Evolutionary conservation across 1,140 invertebrate genomes (phyloP), one percentile per base, ranked within the genome.

Genomic region (Periplaneta americana): DNA sequence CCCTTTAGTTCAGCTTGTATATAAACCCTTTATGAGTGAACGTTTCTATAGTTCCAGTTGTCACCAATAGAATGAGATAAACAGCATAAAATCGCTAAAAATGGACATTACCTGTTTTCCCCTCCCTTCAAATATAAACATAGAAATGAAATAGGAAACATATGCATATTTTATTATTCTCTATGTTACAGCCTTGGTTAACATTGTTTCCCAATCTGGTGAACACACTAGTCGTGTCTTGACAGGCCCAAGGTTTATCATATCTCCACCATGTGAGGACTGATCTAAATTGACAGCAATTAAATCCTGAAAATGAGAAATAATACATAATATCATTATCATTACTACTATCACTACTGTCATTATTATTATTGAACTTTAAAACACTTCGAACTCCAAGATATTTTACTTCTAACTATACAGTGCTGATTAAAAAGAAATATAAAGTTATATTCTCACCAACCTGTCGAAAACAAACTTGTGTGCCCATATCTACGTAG

Each of bases 401-500:
- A 39, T 4, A 39, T 39, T 39, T 39, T 15, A 39, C 18, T 17
- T 39, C 2, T 15, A 17, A 39, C 18, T 39, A 39, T 39, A 17
- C 11, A 39, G n/a, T n/a, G n/a, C n/a, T n/a, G n/a, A n/a, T n/a
- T n/a, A n/a, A 39, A 15, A 39, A 39, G 37, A 39, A 39, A 39
- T 39, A 39, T 15, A 48, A 15, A 48, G 39, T 22, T 15, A 48
- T 48, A 39, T 11, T 39, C 11, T 39, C 37, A 48, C 22, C 66
- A 37, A 85, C 86, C 84, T 85, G 85, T 78, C 87, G 81, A 79
- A 89, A 89, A 31, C 87, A 87, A 33, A 88, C 83, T 57, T 88
- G 86, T 9, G 88, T 85, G 9, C 88, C 89, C 83, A 87, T 83
- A 35, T 86, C 84, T 83, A 92, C 87, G 85, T 92, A 90, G 83